Evolutionary conservation across 2,113 vertebrate species (phyloP).

Genomic region (Cochlearius cochlearius): DNA sequence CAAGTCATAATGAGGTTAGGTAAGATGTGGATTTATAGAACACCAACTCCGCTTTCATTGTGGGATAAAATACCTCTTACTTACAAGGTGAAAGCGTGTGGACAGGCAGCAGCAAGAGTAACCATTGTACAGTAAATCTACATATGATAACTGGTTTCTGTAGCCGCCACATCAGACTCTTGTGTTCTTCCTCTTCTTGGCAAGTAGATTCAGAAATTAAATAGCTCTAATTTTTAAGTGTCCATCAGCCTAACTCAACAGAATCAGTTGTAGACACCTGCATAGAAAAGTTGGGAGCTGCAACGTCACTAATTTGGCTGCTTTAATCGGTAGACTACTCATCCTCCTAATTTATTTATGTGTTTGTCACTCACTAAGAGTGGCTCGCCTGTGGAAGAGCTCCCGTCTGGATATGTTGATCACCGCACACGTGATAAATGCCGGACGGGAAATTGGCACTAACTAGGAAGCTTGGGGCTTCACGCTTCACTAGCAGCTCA

Average conservation of each 20-base stretch:
- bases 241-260: not conserved
- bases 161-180: not conserved
- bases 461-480: not conserved
- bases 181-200: not conserved
- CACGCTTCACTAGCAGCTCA: not conserved
- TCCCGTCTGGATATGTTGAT: not conserved
- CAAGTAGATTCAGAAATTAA: not conserved
- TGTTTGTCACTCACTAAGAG: not conserved
- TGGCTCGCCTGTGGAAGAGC: not conserved
- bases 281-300: not conserved
- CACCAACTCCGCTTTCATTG: not conserved
- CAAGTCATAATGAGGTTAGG: not conserved
- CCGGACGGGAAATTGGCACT: not conserved
- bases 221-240: not conserved
- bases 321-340: not conserved
- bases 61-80: not conserved
- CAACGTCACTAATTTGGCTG: not conserved
- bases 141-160: not conserved
- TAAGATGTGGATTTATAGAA: not conserved
- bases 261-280: not conserved
- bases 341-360: not conserved
- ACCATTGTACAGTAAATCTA: not conserved
- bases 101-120: not conserved
- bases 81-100: not conserved
- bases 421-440: not conserved